Evolutionary conservation across 2,888 invertebrate genomes (phyloP).

Genomic region (Limnephilus lunatus): DNA sequence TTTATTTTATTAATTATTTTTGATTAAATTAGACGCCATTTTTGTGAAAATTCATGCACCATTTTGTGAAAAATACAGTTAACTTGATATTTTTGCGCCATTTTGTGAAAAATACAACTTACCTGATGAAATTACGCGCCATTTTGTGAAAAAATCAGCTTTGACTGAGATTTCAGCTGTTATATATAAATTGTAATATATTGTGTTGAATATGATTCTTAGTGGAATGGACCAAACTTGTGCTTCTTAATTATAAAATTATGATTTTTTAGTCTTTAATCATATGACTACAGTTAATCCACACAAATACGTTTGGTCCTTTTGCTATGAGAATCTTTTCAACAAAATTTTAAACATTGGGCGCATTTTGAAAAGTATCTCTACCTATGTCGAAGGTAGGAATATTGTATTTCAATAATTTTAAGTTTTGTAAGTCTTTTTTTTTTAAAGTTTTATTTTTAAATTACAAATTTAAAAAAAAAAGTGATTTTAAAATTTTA

Average conservation of each 20-base stretch:
- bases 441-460: background rate
- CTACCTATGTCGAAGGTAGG: background rate
- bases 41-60: too few species aligned
- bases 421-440: conserved; percentile 31
- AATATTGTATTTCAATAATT: background rate
- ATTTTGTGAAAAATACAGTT: too few species aligned
- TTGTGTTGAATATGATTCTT: background rate
- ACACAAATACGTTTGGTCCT: background rate
- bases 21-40: background rate
- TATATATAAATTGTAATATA: background rate
- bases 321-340: background rate
- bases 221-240: background rate
- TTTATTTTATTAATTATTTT: background rate
- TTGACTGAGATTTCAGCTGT: background rate
- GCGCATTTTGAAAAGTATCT: background rate
- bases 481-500: background rate
- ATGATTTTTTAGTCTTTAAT: background rate
- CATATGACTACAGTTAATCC: background rate
- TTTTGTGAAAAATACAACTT: background rate
- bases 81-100: too few species aligned
- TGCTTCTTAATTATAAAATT: background rate
- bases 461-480: background rate
- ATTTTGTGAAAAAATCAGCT: too few species aligned
- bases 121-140: background rate
- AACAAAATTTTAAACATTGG: background rate